Conservation (phyloP, 2,888 invertebrate species). For the Agrotis segetum region DNA sequence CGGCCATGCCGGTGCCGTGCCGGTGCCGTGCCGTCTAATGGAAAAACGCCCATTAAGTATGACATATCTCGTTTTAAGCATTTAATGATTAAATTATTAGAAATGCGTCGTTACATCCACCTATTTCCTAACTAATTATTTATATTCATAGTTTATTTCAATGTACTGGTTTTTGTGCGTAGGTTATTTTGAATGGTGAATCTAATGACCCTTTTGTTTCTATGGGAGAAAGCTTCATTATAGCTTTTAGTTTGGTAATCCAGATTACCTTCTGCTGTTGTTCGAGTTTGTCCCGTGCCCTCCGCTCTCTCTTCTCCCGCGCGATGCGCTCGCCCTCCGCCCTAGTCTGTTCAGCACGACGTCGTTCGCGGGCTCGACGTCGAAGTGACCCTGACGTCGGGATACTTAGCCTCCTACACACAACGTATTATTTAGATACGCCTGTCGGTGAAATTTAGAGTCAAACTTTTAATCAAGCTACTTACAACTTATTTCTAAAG, state of each 20-base stretch:
- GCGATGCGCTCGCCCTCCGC: constrained; percentile 83
- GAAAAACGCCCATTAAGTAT: no score
- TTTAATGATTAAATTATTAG: no score
- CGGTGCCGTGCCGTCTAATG: no score
- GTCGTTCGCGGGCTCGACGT: constrained; percentile 80
- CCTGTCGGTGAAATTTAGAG: not conserved
- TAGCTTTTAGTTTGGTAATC: not conserved
- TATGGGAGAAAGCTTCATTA: not conserved
- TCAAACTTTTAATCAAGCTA: constrained; percentile 14
- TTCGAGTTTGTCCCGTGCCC: constrained; percentile 75
- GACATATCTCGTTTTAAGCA: not conserved
- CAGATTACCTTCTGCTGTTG: constrained; percentile 78
- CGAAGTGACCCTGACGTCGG: constrained; percentile 84
- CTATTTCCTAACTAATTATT: no score
- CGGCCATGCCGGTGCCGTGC: no score
- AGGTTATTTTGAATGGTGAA: not conserved
- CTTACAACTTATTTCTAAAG: constrained; percentile 42
- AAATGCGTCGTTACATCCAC: no score
- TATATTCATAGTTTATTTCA: no score
- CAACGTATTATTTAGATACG: not conserved
- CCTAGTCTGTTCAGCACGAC: constrained; percentile 79
- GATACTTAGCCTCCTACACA: constrained; percentile 80
- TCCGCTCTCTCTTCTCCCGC: constrained; percentile 75
- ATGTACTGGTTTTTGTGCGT: not conserved
- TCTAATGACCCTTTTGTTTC: not conserved